Evolutionary conservation across 2,113 vertebrate genomes (phyloP).

Genomic region (Poecile atricapillus): DNA sequence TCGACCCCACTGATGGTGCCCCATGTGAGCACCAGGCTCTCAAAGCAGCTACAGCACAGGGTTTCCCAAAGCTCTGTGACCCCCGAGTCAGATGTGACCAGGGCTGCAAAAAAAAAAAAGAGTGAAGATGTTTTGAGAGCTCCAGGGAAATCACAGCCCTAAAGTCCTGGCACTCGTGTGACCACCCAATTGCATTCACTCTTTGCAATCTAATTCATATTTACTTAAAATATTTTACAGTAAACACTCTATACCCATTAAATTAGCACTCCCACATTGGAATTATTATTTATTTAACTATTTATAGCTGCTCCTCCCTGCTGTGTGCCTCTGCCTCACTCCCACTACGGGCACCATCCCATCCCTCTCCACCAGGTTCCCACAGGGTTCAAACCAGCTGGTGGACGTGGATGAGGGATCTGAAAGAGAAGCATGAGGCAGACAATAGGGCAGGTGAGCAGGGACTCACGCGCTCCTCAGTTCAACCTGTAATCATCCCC

Average conservation of each 20-base stretch:
- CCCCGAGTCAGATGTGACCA: not conserved
- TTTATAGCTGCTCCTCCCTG: not conserved
- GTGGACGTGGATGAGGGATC: not conserved
- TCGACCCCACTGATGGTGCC: not conserved
- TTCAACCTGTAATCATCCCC: slow-evolving; percentile 28
- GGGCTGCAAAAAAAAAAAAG: not conserved
- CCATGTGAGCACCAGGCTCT: not conserved
- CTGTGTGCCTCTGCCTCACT: not conserved
- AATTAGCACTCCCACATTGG: not conserved
- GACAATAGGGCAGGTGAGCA: not conserved
- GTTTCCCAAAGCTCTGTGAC: not conserved
- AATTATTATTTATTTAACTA: slow-evolving; percentile 16
- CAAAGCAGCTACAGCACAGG: not conserved
- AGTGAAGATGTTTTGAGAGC: not conserved
- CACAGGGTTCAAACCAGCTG: not conserved
- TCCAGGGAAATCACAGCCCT: not conserved
- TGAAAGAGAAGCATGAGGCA: not conserved
- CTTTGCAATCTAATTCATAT: not conserved
- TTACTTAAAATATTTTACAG: not conserved
- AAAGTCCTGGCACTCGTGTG: fast-evolving
- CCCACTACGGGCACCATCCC: not conserved
- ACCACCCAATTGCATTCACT: not conserved
- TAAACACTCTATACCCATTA: not conserved
- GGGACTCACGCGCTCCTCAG: not conserved
- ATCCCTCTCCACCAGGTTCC: not conserved